Conservation (phyloP, 1,140 invertebrate species). For the Pogonognathellus flavescens region DNA sequence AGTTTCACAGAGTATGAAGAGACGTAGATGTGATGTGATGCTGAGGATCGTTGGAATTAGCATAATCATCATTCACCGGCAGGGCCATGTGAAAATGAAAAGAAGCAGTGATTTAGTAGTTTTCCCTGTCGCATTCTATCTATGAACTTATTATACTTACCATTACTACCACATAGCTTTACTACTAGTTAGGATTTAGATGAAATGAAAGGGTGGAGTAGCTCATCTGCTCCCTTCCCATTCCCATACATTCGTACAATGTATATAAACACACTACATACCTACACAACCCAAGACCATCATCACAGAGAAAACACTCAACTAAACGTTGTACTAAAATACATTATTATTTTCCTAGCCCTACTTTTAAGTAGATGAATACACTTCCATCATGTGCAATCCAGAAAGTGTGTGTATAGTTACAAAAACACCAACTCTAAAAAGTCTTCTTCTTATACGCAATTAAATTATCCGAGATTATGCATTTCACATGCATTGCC, state of each 20-base stretch:
- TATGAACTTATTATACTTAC: not conserved
- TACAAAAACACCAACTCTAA: too few relatives aligned
- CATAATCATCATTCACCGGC: slow-evolving; percentile 54
- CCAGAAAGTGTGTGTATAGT: too few relatives aligned
- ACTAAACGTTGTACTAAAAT: slow-evolving; percentile 15
- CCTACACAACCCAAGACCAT: too few relatives aligned
- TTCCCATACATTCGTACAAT: slow-evolving; percentile 22
- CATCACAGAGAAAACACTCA: not conserved
- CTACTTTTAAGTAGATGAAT: too few relatives aligned
- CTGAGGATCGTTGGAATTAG: slow-evolving; percentile 50
- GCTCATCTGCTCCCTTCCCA: slow-evolving; percentile 35
- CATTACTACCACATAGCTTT: too few relatives aligned
- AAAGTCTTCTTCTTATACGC: not conserved
- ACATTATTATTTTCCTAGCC: not conserved
- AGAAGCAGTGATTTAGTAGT: slow-evolving; percentile 55
- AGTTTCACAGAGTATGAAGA: not conserved
- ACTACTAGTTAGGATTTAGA: slow-evolving; percentile 14
- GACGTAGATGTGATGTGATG: slow-evolving; percentile 31
- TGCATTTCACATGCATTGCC: slow-evolving; percentile 19
- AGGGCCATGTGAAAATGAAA: slow-evolving; percentile 55
- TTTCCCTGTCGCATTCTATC: slow-evolving; percentile 44
- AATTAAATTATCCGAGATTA: slow-evolving; percentile 15
- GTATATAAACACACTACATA: slow-evolving; percentile 11
- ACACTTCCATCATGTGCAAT: too few relatives aligned
- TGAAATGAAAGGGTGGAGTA: slow-evolving; percentile 53